These are phyloP conservation scores for Mustela nigripes DNA, from an alignment of 2,113 vertebrate genomes.

Conservation along the genomic window DNA sequence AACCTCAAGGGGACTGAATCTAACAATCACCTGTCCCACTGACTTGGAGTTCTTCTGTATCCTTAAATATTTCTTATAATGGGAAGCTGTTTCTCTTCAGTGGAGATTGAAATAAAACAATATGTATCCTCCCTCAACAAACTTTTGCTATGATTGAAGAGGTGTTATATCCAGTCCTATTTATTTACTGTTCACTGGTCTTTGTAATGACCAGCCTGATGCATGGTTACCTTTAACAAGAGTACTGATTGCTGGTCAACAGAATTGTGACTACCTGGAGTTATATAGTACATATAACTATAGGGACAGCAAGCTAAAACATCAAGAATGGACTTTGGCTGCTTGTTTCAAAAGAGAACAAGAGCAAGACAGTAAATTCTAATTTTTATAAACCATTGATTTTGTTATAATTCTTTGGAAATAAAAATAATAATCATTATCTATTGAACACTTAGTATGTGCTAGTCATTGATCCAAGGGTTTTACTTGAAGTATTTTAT, in stretches of 20 bases:
- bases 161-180: fast-evolving
- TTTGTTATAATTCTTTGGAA: constrained; percentile 20
- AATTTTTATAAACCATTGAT: neutral
- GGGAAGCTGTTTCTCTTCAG: neutral
- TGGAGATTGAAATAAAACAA: neutral
- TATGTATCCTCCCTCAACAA: neutral
- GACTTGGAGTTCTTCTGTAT: neutral
- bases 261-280: neutral
- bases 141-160: neutral
- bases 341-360: neutral
- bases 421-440: neutral
- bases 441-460: neutral
- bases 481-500: neutral
- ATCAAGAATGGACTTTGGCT: neutral
- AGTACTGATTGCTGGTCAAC: neutral
- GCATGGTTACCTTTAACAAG: neutral
- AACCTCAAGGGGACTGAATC: neutral
- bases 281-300: neutral
- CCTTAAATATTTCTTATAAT: neutral
- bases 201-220: neutral
- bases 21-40: neutral
- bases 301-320: neutral
- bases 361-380: neutral
- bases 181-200: neutral
- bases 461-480: neutral